phyloP scores from a whole-genome alignment of 2,113 vertebrate species.

The Xiphorhynchus elegans region DNA sequence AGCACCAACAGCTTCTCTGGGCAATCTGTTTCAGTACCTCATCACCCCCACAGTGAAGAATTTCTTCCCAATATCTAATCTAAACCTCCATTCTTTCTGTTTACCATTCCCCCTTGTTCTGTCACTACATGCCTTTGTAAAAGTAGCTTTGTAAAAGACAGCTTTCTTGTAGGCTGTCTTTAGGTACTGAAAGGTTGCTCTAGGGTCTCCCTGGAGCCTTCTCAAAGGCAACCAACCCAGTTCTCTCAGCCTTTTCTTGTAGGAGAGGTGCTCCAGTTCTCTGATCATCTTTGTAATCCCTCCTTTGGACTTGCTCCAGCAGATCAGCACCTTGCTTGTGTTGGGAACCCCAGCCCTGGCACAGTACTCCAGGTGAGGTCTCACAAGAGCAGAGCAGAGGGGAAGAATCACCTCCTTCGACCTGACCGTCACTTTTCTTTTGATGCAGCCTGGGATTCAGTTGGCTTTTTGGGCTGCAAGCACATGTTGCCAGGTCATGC shows the following conservation, averaged over 20 bases:
- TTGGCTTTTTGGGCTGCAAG: background rate
- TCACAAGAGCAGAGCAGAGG: background rate
- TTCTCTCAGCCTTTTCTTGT: background rate
- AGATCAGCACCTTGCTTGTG: too few species aligned
- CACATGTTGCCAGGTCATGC: fast-evolving
- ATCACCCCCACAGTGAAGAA: background rate
- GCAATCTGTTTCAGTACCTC: background rate
- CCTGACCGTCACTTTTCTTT: background rate
- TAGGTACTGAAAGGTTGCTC: background rate
- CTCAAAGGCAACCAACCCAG: background rate
- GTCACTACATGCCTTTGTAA: too few species aligned
- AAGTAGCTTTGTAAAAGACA: too few species aligned
- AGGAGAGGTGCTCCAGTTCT: background rate
- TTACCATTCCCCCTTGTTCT: background rate
- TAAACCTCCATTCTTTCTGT: background rate
- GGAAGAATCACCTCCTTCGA: background rate
- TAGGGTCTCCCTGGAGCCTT: background rate
- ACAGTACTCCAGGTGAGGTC: background rate
- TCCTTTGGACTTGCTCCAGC: background rate
- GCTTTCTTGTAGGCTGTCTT: background rate
- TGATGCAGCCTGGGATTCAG: too few species aligned
- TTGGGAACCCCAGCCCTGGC: background rate
- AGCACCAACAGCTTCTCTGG: background rate
- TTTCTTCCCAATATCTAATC: background rate
- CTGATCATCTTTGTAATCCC: background rate